These are phyloP conservation scores for Sepiola atlantica DNA, from an alignment of 2,888 invertebrate genomes.

Conservation along the genomic window DNA sequence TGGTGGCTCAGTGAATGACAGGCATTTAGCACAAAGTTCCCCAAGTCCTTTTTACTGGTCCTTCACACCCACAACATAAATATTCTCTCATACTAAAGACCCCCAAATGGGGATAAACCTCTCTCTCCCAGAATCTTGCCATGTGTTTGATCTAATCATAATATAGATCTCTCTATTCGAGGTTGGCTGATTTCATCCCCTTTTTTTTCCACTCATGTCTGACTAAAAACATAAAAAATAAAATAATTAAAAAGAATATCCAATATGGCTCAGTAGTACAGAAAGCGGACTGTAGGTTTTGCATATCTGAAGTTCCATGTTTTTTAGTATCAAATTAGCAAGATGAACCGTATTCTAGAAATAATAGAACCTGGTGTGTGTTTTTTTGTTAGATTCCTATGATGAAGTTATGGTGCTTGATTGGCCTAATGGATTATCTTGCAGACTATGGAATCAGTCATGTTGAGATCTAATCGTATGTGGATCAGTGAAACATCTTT, in stretches of 20 bases:
- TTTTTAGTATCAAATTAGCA: too few species aligned
- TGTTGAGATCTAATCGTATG: too few species aligned
- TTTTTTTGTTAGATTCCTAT: too few species aligned
- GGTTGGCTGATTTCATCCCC: background rate
- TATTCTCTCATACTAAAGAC: background rate
- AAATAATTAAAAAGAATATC: too few species aligned
- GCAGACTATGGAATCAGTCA: too few species aligned
- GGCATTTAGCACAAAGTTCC: background rate
- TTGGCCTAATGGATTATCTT: too few species aligned
- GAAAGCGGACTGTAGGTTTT: background rate
- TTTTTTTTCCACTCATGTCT: background rate
- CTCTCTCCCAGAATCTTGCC: background rate
- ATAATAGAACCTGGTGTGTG: too few species aligned
- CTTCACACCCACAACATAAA: background rate
- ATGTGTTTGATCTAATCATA: background rate
- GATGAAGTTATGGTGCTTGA: too few species aligned
- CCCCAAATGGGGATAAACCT: background rate
- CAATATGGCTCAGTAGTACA: background rate
- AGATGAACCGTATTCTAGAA: too few species aligned
- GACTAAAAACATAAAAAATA: background rate
- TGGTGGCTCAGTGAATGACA: background rate
- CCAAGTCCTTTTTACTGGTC: background rate
- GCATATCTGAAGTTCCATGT: background rate
- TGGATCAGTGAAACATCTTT: too few species aligned
- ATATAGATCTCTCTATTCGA: background rate